Conservation (phyloP, 2,888 invertebrate genomes). For the Pandemis cinnamomeana region DNA sequence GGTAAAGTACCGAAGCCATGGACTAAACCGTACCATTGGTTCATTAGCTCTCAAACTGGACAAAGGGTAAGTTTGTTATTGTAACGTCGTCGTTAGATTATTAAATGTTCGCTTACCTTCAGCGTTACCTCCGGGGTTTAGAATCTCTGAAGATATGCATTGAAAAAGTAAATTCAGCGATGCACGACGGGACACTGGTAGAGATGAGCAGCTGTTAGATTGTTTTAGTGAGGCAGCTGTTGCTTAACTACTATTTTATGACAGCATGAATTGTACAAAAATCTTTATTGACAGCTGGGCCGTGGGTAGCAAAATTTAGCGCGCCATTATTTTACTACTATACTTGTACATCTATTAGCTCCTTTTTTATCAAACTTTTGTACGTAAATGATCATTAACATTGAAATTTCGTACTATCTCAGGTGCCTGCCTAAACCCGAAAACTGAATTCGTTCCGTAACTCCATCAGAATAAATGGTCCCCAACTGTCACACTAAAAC, state of each 20-base stretch:
- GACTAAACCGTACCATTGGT: slow-evolving; percentile 22
- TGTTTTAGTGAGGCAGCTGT: not conserved
- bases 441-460: not conserved
- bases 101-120: slow-evolving; percentile 9
- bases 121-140: not conserved
- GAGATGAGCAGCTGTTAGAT: not conserved
- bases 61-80: slow-evolving; percentile 25
- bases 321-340: too few relatives aligned
- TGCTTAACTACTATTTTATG: not conserved
- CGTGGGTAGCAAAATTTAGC: not conserved
- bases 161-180: not conserved
- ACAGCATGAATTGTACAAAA: not conserved
- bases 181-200: not conserved
- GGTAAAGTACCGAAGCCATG: slow-evolving; percentile 6
- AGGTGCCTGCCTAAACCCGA: not conserved
- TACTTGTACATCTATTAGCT: not conserved
- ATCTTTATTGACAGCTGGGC: not conserved
- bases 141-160: not conserved
- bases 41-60: slow-evolving; percentile 29
- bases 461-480: not conserved
- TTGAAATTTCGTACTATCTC: not conserved
- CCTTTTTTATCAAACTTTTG: not conserved
- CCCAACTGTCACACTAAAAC: not conserved
- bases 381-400: not conserved
- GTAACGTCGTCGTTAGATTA: slow-evolving; percentile 28